phyloP scores from a whole-genome alignment of 2,113 vertebrate species.

The Brachypodius melanocephalos region DNA sequence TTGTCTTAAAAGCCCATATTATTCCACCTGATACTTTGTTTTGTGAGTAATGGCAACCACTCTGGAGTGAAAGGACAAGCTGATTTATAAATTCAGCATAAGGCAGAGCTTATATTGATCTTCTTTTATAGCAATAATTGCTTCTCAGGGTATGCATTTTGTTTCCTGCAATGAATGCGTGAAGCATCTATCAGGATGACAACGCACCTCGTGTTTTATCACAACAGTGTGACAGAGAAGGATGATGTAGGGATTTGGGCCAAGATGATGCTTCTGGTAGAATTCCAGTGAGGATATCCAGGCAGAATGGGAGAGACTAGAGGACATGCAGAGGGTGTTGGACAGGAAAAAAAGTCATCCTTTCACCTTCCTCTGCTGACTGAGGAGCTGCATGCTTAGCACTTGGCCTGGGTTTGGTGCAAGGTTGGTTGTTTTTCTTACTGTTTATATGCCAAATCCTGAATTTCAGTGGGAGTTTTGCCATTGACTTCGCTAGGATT shows the following conservation, averaged over 20 bases:
- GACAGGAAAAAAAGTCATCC: background rate
- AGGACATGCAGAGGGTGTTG: background rate
- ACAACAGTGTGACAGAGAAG: background rate
- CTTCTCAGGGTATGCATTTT: background rate
- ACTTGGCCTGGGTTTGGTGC: background rate
- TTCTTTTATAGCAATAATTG: constrained; percentile 10
- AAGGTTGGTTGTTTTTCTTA: background rate
- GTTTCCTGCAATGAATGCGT: background rate
- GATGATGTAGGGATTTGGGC: background rate
- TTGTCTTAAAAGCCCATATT: background rate
- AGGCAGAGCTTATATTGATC: background rate
- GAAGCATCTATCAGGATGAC: background rate
- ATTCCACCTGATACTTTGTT: background rate
- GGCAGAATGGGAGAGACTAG: background rate
- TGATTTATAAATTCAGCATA: background rate
- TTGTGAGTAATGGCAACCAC: background rate
- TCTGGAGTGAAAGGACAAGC: background rate
- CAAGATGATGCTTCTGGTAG: background rate
- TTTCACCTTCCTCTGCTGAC: background rate
- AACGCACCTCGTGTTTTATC: background rate
- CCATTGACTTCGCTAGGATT: background rate
- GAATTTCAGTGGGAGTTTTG: background rate
- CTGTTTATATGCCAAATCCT: background rate
- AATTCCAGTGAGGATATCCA: background rate
- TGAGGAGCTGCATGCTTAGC: background rate